Base-by-base conservation (phyloP, 2,797 vertebrate genomes). In the Antennarius maculatus region DNA sequence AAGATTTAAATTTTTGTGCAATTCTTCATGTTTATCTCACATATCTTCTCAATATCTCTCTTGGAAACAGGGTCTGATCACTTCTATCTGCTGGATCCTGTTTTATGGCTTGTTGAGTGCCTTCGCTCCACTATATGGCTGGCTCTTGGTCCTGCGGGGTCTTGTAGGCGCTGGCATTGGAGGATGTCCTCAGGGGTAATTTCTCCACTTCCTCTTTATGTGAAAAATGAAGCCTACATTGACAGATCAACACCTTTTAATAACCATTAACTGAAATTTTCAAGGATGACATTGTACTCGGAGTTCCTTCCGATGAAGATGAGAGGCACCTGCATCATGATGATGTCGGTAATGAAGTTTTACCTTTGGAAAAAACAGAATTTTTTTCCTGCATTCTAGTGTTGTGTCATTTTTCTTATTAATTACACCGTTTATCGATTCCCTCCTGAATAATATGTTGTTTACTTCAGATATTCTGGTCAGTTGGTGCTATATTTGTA, bases 251-350 rank as follows among this genome's bases (percentile, higher is more conserved):
- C 5, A 54, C 11, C 45, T 39, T 56, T 31, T 1, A 3, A 56
- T 13, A 55, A 1, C 10, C 6, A 27, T 16, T 15, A 63, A 54
- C 37, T 46, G 29, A 50, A 57, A 53, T 11, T 0, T 56, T 46
- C 2, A 0, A 98, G 97, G 72, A 94, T 97, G 71, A 97, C 96
- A 0, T 80, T 98, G 17, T 97, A 97, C 29, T 94, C 96, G 0
- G 97, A 98, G 76, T 97, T 98, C 81, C 95, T 98, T 7, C 96
- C 97, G 2, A 92, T 86, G 84, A 98, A 96, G 86, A 71, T 94
- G 13, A 95, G 97, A 91, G 96, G 94, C 56, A 92, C 91, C 61
- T 94, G 91, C 71, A 92, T 98, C 75, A 91, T 96, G 76, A 79
- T 97, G 65, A 95, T 96, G 46, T 90, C 91, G 95, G 97, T 98